These are phyloP conservation scores for Paelopatides confundens DNA, from an alignment of 53 echinoderm and acorn worm genomes.

Conservation along the genomic window DNA sequence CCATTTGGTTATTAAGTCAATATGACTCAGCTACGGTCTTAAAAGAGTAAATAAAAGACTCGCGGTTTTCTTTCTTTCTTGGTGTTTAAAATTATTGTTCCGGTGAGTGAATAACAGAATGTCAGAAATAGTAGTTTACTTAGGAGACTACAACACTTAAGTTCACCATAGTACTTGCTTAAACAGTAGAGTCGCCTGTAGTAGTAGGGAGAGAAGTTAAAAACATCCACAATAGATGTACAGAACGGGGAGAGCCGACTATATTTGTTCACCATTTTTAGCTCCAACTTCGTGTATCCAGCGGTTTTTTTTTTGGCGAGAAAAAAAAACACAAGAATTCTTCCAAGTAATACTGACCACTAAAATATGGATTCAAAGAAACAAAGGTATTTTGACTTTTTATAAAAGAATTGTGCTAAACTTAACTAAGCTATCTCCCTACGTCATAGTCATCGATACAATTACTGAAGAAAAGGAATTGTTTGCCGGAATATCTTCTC, in stretches of 20 bases:
- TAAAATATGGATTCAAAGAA: background rate
- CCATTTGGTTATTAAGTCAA: background rate
- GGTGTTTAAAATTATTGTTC: background rate
- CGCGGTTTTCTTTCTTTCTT: background rate
- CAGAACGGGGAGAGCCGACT: background rate
- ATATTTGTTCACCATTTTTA: background rate
- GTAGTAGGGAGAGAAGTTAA: no score
- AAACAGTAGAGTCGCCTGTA: slow-evolving; percentile 22
- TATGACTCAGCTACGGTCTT: background rate
- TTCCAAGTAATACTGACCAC: slow-evolving; percentile 2
- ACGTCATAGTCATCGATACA: no score
- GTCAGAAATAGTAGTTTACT: background rate
- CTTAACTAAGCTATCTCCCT: no score
- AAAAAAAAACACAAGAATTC: background rate
- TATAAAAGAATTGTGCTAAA: no score
- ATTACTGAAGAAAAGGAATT: no score
- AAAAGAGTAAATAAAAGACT: background rate
- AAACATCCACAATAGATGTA: background rate
- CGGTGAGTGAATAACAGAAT: background rate
- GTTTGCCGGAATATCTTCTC: no score
- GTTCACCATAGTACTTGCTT: background rate
- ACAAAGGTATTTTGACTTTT: background rate
- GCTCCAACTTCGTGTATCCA: background rate
- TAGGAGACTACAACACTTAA: background rate
- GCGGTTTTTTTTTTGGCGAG: background rate